Evolutionary conservation across 1,140 invertebrate species (phyloP).

Genomic region (Diprion similis): DNA sequence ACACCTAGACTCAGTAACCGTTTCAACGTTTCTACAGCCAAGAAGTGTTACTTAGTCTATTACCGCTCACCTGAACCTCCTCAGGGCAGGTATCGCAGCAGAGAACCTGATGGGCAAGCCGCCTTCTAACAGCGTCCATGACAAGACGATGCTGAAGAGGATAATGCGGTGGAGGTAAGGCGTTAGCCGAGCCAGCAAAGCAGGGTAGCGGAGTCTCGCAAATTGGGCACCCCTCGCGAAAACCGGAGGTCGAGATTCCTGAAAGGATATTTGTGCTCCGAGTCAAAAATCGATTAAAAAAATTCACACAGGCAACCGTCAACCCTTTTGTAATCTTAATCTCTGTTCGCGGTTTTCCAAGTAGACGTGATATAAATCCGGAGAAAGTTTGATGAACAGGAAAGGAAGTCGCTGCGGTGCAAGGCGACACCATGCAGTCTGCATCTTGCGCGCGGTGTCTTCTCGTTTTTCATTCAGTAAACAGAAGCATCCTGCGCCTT

Average conservation of each 20-base stretch:
- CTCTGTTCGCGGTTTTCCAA: too few relatives aligned
- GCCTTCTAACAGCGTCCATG: slow-evolving; percentile 46
- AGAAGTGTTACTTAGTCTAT: background rate
- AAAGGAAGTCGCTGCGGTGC: too few relatives aligned
- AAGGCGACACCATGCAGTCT: too few relatives aligned
- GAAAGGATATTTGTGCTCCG: background rate
- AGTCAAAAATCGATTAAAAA: too few relatives aligned
- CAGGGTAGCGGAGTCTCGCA: slow-evolving; percentile 48
- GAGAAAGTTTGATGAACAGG: too few relatives aligned
- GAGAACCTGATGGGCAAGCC: slow-evolving; percentile 44
- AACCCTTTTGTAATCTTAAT: too few relatives aligned
- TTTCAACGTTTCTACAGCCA: background rate
- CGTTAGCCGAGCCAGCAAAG: slow-evolving; percentile 27
- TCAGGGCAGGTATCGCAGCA: slow-evolving; percentile 51
- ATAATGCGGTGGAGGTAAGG: slow-evolving; percentile 52
- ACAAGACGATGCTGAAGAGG: slow-evolving; percentile 52
- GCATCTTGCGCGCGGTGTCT: too few relatives aligned
- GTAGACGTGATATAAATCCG: too few relatives aligned
- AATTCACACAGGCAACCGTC: too few relatives aligned
- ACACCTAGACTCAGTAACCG: background rate
- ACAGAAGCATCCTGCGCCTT: background rate
- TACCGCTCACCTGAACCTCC: slow-evolving; percentile 43
- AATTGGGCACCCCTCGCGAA: slow-evolving; percentile 45
- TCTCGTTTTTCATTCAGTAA: background rate
- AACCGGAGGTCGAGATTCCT: background rate